These are phyloP conservation scores for Drosophila carrolli DNA, from an alignment of 1,140 invertebrate species.

Conservation along the genomic window DNA sequence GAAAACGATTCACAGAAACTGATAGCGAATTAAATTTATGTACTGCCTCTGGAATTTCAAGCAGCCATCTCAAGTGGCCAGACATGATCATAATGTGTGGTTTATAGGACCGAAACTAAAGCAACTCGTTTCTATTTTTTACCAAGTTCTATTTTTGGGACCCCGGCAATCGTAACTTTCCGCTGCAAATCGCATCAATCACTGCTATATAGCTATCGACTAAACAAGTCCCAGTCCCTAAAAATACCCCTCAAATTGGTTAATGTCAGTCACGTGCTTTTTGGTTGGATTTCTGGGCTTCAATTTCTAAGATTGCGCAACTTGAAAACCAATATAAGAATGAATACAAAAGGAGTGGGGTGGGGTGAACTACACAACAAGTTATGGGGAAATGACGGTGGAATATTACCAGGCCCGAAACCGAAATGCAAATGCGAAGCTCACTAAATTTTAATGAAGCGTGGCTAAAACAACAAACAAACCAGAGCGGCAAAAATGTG, in stretches of 20 bases:
- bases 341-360: too few species aligned
- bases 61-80: conserved; percentile 35
- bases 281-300: conserved; percentile 1
- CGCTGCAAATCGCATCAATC: conserved; percentile 39
- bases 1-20: conserved; percentile 17
- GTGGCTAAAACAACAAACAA: conserved; percentile 10
- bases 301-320: conserved; percentile 45
- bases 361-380: conserved; percentile 18
- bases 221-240: conserved; percentile 34
- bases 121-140: conserved; percentile 4
- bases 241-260: conserved; percentile 26
- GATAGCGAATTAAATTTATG: conserved; percentile 39
- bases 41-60: conserved; percentile 27
- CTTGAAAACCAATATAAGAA: not conserved
- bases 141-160: conserved; percentile 23
- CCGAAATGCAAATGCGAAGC: conserved; percentile 61
- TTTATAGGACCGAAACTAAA: not conserved
- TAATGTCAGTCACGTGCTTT: conserved; percentile 67
- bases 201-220: conserved; percentile 34
- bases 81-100: conserved; percentile 2
- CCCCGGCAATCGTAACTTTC: conserved; percentile 11
- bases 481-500: conserved; percentile 5
- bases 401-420: conserved; percentile 52
- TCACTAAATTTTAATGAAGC: conserved; percentile 49
- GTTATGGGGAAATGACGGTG: conserved; percentile 50